These are phyloP conservation scores for Thamnophis elegans DNA, from an alignment of 2,797 vertebrate genomes.

Conservation along the genomic window DNA sequence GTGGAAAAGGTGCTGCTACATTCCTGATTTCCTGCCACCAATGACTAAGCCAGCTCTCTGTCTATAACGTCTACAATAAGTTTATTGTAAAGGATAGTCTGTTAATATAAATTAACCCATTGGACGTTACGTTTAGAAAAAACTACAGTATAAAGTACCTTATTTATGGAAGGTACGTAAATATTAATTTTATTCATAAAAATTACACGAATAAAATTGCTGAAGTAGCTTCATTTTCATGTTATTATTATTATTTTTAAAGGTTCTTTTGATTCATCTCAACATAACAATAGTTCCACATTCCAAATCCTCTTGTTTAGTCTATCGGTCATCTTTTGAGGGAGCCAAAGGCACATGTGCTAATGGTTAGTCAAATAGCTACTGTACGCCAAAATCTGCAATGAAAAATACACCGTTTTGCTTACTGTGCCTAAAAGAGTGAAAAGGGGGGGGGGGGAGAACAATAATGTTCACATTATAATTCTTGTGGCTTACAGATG, in stretches of 20 bases:
- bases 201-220: not conserved
- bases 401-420: slow-evolving; percentile 15
- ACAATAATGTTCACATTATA: slow-evolving; percentile 24
- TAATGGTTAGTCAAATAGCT: slow-evolving; percentile 59
- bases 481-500: slow-evolving; percentile 29
- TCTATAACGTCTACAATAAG: not conserved
- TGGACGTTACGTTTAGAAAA: not conserved
- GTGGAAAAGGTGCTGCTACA: not conserved
- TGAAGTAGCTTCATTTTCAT: not conserved
- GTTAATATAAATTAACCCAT: not conserved
- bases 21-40: not conserved
- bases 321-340: slow-evolving; percentile 62
- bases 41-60: not conserved
- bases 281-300: slow-evolving; percentile 38
- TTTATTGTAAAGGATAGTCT: not conserved
- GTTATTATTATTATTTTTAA: slow-evolving; percentile 41
- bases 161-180: not conserved
- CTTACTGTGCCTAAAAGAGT: slow-evolving; percentile 44
- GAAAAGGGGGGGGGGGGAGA: not conserved
- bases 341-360: slow-evolving; percentile 51
- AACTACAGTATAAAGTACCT: not conserved
- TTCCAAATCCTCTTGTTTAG: slow-evolving; percentile 64
- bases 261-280: slow-evolving; percentile 38
- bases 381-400: slow-evolving; percentile 29
- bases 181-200: not conserved